These are phyloP conservation scores for Carabus problematicus DNA, from an alignment of 2,888 invertebrate genomes.

Conservation along the genomic window DNA sequence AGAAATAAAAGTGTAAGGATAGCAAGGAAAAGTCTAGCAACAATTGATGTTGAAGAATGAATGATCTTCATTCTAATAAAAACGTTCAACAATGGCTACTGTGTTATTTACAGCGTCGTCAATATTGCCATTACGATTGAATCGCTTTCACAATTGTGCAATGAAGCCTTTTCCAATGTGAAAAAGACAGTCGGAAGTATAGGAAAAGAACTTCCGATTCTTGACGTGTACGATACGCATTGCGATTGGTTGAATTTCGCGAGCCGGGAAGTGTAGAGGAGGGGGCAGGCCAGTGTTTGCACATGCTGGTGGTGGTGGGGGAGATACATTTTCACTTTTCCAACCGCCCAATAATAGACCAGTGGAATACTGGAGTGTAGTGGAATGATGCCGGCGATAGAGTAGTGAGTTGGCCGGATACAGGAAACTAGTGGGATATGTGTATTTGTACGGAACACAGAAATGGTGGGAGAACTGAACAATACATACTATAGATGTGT, in stretches of 20 bases:
- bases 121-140: slow-evolving; percentile 27
- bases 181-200: slow-evolving; percentile 22
- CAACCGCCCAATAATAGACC: neutral
- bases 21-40: no score
- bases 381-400: neutral
- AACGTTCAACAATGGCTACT: slow-evolving; percentile 24
- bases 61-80: slow-evolving; percentile 5
- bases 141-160: slow-evolving; percentile 29
- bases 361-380: no score
- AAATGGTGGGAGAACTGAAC: slow-evolving; percentile 10
- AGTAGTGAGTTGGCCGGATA: neutral
- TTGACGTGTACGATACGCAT: slow-evolving; percentile 12
- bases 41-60: slow-evolving; percentile 6
- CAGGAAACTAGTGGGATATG: slow-evolving; percentile 22
- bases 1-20: neutral
- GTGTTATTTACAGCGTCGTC: slow-evolving; percentile 27
- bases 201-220: slow-evolving; percentile 32
- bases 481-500: neutral
- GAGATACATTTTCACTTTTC: slow-evolving; percentile 38
- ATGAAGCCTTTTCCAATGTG: slow-evolving; percentile 27
- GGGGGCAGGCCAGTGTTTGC: neutral
- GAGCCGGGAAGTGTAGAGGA: neutral
- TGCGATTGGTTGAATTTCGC: slow-evolving; percentile 25
- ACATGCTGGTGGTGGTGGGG: slow-evolving; percentile 15
- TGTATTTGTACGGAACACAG: slow-evolving; percentile 7